Evolutionary conservation across 2,797 vertebrate species (phyloP).

Genomic region (Chaetodon trifasciatus): DNA sequence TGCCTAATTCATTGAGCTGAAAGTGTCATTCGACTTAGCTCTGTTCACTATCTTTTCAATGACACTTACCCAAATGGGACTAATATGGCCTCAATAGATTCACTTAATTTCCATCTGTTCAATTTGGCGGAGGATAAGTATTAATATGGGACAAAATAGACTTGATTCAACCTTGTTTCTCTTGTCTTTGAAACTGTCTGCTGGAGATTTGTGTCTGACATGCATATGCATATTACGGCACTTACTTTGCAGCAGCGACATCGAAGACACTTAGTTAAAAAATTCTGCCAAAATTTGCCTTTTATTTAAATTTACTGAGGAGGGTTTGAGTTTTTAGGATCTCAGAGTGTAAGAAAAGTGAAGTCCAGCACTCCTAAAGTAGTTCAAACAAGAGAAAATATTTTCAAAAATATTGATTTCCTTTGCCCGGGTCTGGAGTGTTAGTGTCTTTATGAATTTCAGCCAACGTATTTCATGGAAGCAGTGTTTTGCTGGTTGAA

Average conservation of each 20-base stretch:
- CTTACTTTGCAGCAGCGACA: constrained; percentile 11
- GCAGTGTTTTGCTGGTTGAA: constrained; percentile 82
- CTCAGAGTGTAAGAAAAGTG: constrained; percentile 38
- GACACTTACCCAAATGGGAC: constrained; percentile 83
- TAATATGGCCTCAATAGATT: constrained; percentile 80
- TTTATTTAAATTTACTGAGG: constrained; percentile 32
- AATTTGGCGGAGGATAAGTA: constrained; percentile 74
- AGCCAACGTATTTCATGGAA: constrained; percentile 82
- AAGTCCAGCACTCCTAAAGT: constrained; percentile 44
- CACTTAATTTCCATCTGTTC: constrained; percentile 83
- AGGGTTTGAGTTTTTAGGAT: constrained; percentile 28
- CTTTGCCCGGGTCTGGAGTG: constrained; percentile 82
- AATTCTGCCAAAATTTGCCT: background rate
- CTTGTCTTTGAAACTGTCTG: constrained; percentile 59
- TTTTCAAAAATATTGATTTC: constrained; percentile 70
- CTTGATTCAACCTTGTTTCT: constrained; percentile 63
- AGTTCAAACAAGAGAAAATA: constrained; percentile 63
- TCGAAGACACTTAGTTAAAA: constrained; percentile 7
- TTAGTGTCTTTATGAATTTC: constrained; percentile 87
- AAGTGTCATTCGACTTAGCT: constrained; percentile 78
- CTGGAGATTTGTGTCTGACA: constrained; percentile 47
- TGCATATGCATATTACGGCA: constrained; percentile 18
- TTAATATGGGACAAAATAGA: constrained; percentile 67
- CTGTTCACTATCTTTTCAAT: constrained; percentile 81
- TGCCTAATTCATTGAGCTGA: constrained; percentile 83